phyloP scores from a whole-genome alignment of 2,797 vertebrate species.

The Brotula barbata region DNA sequence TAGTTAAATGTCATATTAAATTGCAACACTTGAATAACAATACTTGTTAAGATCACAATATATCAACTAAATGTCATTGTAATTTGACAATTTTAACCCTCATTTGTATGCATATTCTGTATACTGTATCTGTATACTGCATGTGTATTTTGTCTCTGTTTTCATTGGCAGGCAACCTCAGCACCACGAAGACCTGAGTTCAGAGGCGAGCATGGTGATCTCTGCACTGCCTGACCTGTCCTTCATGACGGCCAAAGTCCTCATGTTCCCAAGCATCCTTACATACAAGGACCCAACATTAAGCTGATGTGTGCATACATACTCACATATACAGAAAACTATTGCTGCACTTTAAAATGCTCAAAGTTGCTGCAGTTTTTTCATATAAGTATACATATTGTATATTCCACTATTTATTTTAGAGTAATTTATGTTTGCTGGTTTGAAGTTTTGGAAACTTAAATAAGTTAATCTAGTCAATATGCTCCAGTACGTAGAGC shows the following conservation, averaged over 20 bases:
- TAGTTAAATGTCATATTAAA: no score
- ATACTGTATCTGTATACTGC: no score
- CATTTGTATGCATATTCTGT: neutral
- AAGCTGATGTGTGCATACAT: constrained; percentile 56
- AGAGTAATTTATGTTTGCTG: neutral
- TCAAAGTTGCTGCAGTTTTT: neutral
- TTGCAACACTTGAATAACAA: no score
- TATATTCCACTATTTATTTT: neutral
- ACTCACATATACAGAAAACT: neutral
- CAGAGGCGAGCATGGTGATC: constrained; percentile 84
- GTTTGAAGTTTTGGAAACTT: neutral
- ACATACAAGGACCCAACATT: constrained; percentile 74
- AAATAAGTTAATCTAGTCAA: neutral
- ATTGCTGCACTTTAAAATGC: neutral
- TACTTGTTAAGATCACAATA: no score
- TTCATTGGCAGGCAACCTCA: constrained; percentile 78
- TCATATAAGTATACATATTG: no score
- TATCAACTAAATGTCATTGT: no score
- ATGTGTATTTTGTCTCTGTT: constrained; percentile 7
- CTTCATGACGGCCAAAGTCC: constrained; percentile 91
- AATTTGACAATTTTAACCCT: no score
- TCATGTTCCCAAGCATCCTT: constrained; percentile 90
- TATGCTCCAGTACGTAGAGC: neutral
- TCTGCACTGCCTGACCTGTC: constrained; percentile 85
- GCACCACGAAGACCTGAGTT: constrained; percentile 84